Base-by-base conservation (phyloP, 64 coral and sea anemone genomes). In the Pachyseris speciosa region DNA sequence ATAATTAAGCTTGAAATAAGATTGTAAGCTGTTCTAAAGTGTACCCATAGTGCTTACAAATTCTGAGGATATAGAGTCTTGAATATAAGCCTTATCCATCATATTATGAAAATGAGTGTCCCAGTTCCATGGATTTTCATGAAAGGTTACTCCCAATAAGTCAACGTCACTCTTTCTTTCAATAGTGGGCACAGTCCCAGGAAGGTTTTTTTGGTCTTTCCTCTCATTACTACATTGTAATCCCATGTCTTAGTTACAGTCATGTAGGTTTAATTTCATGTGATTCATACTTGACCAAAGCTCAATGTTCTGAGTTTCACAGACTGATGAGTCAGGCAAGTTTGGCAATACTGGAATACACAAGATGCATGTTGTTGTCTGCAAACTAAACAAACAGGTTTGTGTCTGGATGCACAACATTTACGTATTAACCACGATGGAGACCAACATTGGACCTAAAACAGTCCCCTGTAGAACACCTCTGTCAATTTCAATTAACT, bases 1-100 rank as follows among this genome's bases (percentile, higher is more conserved):
- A n/a, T n/a, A n/a, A n/a, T n/a, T 9, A 89, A 25, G 33, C 16
- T 58, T 89, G 24, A 69, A 76, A 89, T 17, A 89, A 40, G 3
- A 48, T 68, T 68, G 57, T 73, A 86, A 72, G n/a, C n/a, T n/a
- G n/a, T n/a, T n/a, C n/a, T n/a, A n/a, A n/a, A n/a, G n/a, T n/a
- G n/a, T n/a, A n/a, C n/a, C n/a, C n/a, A n/a, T n/a, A n/a, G n/a
- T n/a, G n/a, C n/a, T n/a, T n/a, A n/a, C n/a, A n/a, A n/a, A n/a
- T n/a, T n/a, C n/a, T n/a, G n/a, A n/a, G n/a, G n/a, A n/a, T n/a
- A n/a, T n/a, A n/a, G n/a, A n/a, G 43, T 72, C 84, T 42, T 19
- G 36, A 43, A 34, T 47, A 57, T n/a, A n/a, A 50, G 43, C 84
- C 38, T 72, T 86, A 27, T 28, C 34, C 3, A 86, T 8, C n/a